Evolutionary conservation across 1,140 invertebrate species (phyloP), one percentile per base, ranked within the genome.

Genomic region (Drosophila teissieri): DNA sequence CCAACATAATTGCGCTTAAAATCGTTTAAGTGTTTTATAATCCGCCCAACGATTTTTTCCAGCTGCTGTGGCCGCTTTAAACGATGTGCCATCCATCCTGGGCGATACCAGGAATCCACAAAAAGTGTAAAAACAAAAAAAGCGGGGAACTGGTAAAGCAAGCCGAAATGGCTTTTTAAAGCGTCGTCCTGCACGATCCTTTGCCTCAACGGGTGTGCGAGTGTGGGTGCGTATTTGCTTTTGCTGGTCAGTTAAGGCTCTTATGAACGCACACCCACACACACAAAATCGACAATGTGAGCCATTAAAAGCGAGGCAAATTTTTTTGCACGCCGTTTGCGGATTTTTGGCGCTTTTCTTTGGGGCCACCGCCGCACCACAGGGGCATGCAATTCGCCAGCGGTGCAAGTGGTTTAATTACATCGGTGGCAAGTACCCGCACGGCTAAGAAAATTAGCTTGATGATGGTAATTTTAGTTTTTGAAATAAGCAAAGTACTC

Each of bases 11-110:
- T 90, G 85, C 85, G 84, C 80, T 90, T 89, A 80, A 89, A 90
- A 89, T 80, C 85, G 85, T 69, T 89, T 84, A 89, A 89, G 84
- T 89, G 84, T 90, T 89, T 89, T 89, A 90, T 89, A 89, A 89
- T 89, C 80, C 85, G 57, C 46, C 80, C 56, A n/a, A 52, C 37
- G 34, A 36, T 52, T 72, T 72, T 69, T 63, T 37, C 40, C 55
- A 57, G 55, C 27, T 64, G 55, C 78, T 81, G 82, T 80, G 82
- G 78, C 55, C 65, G 44, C 64, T 82, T 88, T 77, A 82, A 86
- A 61, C 82, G 60, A 37, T 57, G 27, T 75, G 60, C 62, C 62
- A 74, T 62, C 56, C 72, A 64, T 69, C 49, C 65, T 12, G 27
- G n/a, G 11, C 44, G 40, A 34, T 31, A 36, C 45, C 42, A 36